Percentiles rank a stretch among this genome's conserved stretches.
phyloP scores from a whole-genome alignment of 2,888 invertebrate genomes.

The Polydesmus complanatus region DNA sequence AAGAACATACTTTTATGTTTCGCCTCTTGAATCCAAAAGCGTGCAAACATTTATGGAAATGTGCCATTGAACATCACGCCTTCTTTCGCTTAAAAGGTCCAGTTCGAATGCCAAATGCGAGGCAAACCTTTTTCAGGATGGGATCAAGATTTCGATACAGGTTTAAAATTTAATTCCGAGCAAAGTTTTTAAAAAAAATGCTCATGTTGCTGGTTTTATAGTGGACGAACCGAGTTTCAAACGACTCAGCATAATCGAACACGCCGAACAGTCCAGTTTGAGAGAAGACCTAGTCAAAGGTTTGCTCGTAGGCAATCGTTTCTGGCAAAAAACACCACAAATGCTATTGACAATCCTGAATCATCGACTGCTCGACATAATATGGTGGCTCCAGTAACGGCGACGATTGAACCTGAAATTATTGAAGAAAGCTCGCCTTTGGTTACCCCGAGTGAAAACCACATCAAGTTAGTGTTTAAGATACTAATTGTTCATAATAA shows the following conservation, averaged over 20 bases:
- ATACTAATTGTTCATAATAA: too few species aligned
- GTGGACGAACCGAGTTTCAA: slow-evolving; percentile 96
- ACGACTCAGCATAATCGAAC: slow-evolving; percentile 81
- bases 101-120: slow-evolving; percentile 70
- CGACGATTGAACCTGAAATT: slow-evolving; percentile 17
- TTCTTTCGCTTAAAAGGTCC: slow-evolving; percentile 90
- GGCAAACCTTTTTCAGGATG: slow-evolving; percentile 96
- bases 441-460: not conserved
- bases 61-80: slow-evolving; percentile 98
- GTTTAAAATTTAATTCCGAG: slow-evolving; percentile 29
- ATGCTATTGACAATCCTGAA: slow-evolving; percentile 12
- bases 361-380: slow-evolving; percentile 29
- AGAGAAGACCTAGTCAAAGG: slow-evolving; percentile 88
- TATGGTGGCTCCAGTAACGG: slow-evolving; percentile 28
- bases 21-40: slow-evolving; percentile 88
- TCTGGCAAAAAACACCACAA: slow-evolving; percentile 33
- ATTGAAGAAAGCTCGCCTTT: slow-evolving; percentile 5
- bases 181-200: not conserved
- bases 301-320: slow-evolving; percentile 87
- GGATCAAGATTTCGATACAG: slow-evolving; percentile 87
- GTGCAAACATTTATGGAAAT: slow-evolving; percentile 99
- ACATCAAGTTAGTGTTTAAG: not conserved
- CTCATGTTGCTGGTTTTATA: slow-evolving; percentile 29
- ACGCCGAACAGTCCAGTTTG: slow-evolving; percentile 85
- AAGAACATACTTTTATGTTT: slow-evolving; percentile 98